Conservation (phyloP, 2,888 invertebrate genomes). For the Rhagophthalmus giganteus region DNA sequence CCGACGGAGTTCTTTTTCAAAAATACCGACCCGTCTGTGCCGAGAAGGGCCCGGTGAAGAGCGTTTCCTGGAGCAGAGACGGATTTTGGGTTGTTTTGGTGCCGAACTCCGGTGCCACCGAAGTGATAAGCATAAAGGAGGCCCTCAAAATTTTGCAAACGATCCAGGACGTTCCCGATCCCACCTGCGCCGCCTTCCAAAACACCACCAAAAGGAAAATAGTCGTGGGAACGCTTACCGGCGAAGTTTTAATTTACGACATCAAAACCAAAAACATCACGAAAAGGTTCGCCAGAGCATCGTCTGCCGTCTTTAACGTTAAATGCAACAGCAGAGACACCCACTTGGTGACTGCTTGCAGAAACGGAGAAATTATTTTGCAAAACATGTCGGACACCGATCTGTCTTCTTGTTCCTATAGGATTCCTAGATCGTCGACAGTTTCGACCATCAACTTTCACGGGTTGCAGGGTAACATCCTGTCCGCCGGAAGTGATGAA, state of each 20-base stretch:
- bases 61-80: conserved; percentile 53
- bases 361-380: conserved; percentile 44
- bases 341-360: conserved; percentile 48
- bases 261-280: conserved; percentile 46
- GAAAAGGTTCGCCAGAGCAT: conserved; percentile 44
- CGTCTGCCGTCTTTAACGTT: conserved; percentile 43
- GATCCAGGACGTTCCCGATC: conserved; percentile 46
- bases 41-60: conserved; percentile 45
- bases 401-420: too few species aligned
- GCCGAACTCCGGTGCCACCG: conserved; percentile 46
- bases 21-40: conserved; percentile 51
- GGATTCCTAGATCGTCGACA: conserved; percentile 45
- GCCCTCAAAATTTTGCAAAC: conserved; percentile 48
- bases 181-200: conserved; percentile 51
- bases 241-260: conserved; percentile 50
- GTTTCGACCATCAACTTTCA: conserved; percentile 45
- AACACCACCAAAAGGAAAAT: conserved; percentile 48
- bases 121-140: conserved; percentile 50
- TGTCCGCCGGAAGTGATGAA: conserved; percentile 50
- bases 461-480: conserved; percentile 43
- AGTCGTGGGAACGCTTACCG: conserved; percentile 46
- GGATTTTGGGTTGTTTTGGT: conserved; percentile 52
- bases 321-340: conserved; percentile 49
- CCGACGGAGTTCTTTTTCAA: conserved; percentile 60
- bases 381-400: background rate